Percentiles rank a stretch among this genome's conserved stretches.
These are phyloP conservation scores for Anthonomus grandis DNA, from an alignment of 1,140 invertebrate species.

Conservation along the genomic window DNA sequence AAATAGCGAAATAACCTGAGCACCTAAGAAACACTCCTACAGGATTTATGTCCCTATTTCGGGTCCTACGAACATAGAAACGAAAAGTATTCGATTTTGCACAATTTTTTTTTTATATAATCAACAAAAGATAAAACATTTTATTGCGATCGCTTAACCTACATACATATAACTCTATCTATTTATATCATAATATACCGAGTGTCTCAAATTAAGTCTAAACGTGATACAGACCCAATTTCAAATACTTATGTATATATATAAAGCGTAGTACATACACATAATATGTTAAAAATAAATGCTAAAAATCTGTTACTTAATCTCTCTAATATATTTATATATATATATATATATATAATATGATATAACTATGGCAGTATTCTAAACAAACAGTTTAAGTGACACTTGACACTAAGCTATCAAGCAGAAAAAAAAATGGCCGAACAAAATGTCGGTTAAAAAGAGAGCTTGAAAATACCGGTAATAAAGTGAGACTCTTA, in stretches of 20 bases:
- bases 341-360: background rate
- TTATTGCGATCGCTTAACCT: slow-evolving; percentile 11
- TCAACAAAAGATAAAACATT: slow-evolving; percentile 4
- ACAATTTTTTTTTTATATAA: background rate
- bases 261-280: slow-evolving; percentile 1
- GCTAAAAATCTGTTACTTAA: slow-evolving; percentile 5
- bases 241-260: slow-evolving; percentile 5
- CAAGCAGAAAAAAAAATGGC: background rate
- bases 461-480: slow-evolving; percentile 25
- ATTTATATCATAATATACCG: background rate
- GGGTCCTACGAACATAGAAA: slow-evolving; percentile 4
- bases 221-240: background rate
- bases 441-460: slow-evolving; percentile 9
- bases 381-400: background rate
- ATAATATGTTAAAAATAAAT: slow-evolving; percentile 17
- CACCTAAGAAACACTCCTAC: too few species aligned
- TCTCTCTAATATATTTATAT: background rate
- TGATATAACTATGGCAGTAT: background rate
- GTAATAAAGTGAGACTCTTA: slow-evolving; percentile 18
- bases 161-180: background rate
- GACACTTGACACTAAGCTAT: background rate
- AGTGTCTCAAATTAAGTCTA: background rate
- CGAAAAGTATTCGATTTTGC: slow-evolving; percentile 11
- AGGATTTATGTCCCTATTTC: too few species aligned
- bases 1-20: too few species aligned